Evolutionary conservation across 2,113 vertebrate genomes (phyloP), one percentile per base, ranked within the genome.

Genomic region (Grammatotria lemairii): DNA sequence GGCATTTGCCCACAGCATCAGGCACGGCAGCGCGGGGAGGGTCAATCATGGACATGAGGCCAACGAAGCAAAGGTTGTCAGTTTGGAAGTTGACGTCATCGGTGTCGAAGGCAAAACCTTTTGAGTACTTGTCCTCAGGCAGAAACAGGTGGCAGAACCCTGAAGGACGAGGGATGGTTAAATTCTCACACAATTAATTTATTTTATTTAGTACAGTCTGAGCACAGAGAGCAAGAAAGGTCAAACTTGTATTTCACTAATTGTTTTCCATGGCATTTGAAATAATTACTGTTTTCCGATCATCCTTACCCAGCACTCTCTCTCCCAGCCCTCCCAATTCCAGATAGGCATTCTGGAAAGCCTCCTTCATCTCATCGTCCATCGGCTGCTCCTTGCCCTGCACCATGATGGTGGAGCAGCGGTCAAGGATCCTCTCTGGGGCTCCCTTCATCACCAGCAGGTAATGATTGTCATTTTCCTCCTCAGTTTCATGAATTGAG

Each of bases 21-120:
- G 98, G 98, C 75, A 98, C 98, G 0, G 97, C 98, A 0, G 98
- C 98, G 1, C 98, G 96, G 19, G 98, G 98, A 0, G 98, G 98
- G 92, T 98, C 98, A 1, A 98, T 98, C 98, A 98, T 98, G 84
- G 98, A 98, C 97, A 98, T 98, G 80, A 98, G 97, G 53, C 98
- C 98, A 6, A 98, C 96, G 2, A 98, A 98, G 95, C 98, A 98
- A 63, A 98, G 96, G 91, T 97, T 97, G 83, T 98, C 97, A 0
- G 96, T 98, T 88, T 95, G 96, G 93, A 98, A 98, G 96, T 98
- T 98, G 83, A 98, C 96, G 1, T 98, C 98, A 0, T 98, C 98
- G 0, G 97, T 97, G 95, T 98, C 98, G 2, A 98, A 98, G 86
- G 97, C 97, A 8, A 98, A 98, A 11, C 98, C 98, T 95, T 98